These are phyloP conservation scores for Nixonia krombeini DNA, from an alignment of 1,140 invertebrate genomes.

Conservation along the genomic window DNA sequence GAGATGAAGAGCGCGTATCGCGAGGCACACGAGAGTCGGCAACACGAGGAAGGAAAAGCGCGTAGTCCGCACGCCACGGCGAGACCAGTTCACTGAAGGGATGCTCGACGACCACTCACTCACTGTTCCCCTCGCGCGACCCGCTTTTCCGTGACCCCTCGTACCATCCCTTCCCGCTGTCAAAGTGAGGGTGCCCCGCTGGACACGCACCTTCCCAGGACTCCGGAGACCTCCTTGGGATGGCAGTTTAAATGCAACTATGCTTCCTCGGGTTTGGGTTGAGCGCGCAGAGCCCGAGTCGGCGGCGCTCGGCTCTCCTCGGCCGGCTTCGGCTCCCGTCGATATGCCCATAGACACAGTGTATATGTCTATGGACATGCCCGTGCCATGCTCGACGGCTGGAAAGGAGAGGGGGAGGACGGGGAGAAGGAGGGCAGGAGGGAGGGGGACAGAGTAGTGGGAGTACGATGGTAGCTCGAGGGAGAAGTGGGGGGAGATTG, in stretches of 20 bases:
- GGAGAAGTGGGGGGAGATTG: background rate
- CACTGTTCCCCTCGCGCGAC: conserved; percentile 19
- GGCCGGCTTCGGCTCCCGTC: conserved; percentile 60
- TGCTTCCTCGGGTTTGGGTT: conserved; percentile 60
- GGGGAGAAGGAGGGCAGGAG: conserved; percentile 30
- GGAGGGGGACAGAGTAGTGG: conserved; percentile 26
- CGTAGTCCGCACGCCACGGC: conserved; percentile 19
- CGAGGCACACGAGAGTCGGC: background rate
- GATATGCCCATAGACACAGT: conserved; percentile 67
- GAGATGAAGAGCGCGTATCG: no score
- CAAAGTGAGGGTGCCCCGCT: conserved; percentile 34
- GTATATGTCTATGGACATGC: conserved; percentile 64
- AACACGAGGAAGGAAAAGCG: conserved; percentile 21
- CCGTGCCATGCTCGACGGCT: conserved; percentile 43
- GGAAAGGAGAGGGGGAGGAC: conserved; percentile 43
- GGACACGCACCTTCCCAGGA: conserved; percentile 46
- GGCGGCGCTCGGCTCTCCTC: conserved; percentile 54
- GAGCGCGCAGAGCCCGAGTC: conserved; percentile 62
- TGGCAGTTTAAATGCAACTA: conserved; percentile 68
- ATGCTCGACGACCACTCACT: conserved; percentile 13
- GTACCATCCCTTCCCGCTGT: conserved; percentile 26
- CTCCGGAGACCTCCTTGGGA: conserved; percentile 53
- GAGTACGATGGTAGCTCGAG: conserved; percentile 11
- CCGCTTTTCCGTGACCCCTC: conserved; percentile 26
- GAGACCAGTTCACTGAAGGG: conserved; percentile 29